Conservation (phyloP, 2,113 vertebrate species). For the Cheirogaleus medius region DNA sequence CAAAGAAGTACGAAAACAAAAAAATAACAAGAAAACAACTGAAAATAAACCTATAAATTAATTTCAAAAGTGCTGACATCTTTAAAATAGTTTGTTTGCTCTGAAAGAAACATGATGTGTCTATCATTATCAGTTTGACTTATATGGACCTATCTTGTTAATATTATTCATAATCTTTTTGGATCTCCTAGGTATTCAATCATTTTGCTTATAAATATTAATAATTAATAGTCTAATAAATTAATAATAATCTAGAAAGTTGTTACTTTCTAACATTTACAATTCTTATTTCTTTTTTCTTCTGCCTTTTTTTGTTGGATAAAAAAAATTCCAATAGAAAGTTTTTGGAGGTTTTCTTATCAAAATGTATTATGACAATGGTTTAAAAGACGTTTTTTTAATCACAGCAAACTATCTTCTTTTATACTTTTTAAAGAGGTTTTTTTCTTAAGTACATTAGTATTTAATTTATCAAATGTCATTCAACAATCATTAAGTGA, state of each 20-base stretch:
- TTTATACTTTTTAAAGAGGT: neutral
- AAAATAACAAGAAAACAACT: neutral
- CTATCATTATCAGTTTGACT: neutral
- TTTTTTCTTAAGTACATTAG: neutral
- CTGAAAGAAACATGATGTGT: neutral
- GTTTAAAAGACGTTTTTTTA: neutral
- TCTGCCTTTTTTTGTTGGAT: constrained; percentile 1
- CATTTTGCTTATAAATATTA: constrained; percentile 52
- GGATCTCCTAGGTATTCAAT: neutral
- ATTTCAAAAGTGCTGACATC: neutral
- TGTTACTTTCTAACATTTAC: constrained; percentile 19
- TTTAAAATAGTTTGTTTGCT: constrained; percentile 11
- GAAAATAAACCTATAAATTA: neutral
- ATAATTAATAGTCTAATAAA: neutral
- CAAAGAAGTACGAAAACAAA: neutral
- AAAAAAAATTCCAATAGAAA: constrained; percentile 44
- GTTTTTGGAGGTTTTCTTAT: neutral
- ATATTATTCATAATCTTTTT: neutral
- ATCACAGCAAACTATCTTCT: neutral
- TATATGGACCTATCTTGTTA: neutral
- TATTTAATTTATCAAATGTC: neutral
- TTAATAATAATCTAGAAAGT: too few relatives aligned
- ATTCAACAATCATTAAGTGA: neutral
- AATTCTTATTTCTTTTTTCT: constrained; percentile 50
- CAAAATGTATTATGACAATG: neutral